Evolutionary conservation across 1,140 invertebrate species (phyloP).

Genomic region (Trissolcus basalis): DNA sequence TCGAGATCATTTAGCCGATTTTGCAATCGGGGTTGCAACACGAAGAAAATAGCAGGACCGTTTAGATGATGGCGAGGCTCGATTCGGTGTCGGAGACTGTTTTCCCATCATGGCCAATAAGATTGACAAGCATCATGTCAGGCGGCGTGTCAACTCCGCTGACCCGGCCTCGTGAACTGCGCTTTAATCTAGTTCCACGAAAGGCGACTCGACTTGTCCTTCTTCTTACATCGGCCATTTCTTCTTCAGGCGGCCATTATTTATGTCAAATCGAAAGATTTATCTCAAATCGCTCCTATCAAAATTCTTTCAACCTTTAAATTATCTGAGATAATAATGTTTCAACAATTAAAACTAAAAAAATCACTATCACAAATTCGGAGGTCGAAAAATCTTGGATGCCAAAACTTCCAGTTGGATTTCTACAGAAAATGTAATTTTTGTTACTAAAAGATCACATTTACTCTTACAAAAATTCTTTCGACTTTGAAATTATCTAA

Average conservation of each 20-base stretch:
- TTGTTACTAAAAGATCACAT: no score
- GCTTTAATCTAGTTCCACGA: slow-evolving; percentile 63
- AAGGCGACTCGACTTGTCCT: slow-evolving; percentile 55
- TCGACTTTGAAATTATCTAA: no score
- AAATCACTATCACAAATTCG: no score
- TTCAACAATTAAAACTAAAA: no score
- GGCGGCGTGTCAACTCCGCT: slow-evolving; percentile 55
- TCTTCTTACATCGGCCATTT: slow-evolving; percentile 45
- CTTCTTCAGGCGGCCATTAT: slow-evolving; percentile 21
- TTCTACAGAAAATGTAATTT: no score
- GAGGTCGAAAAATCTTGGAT: no score
- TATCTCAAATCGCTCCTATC: background rate
- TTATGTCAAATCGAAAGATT: no score
- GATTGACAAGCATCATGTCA: slow-evolving; percentile 63
- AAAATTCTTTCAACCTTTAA: slow-evolving; percentile 30
- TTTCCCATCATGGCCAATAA: slow-evolving; percentile 59
- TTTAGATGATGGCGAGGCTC: background rate
- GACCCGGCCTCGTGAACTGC: slow-evolving; percentile 72
- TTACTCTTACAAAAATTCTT: no score
- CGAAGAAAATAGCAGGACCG: slow-evolving; percentile 1
- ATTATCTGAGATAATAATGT: no score
- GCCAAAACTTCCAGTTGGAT: no score
- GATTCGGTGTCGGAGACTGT: slow-evolving; percentile 38
- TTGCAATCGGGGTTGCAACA: no score
- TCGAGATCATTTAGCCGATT: no score